Base-by-base conservation (phyloP, 2,113 vertebrate species). In the Psephotus haematonotus region DNA sequence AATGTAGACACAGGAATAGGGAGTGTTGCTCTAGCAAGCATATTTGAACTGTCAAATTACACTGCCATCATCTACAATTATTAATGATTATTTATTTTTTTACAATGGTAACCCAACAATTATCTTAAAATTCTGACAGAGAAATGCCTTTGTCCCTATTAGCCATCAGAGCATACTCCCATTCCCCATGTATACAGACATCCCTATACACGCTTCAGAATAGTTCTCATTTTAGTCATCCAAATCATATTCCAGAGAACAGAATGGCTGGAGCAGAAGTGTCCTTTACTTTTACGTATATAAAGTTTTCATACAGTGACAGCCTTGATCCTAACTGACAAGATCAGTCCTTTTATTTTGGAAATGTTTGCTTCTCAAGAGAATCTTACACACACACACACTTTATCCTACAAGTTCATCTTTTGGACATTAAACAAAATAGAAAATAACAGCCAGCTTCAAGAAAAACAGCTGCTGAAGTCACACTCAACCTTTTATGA, bases 11-110 rank as follows among this genome's bases (percentile, higher is more conserved):
- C 5, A 82, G 31, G 23, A 76, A 81, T 0, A 71, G 68, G 60
- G 74, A 90, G 80, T 53, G 57, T 41, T 94, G 83, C 77, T 92
- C 49, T 59, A 91, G 90, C 83, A 75, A 87, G 77, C 70, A 59
- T 24, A 55, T 84, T 79, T 91, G 39, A 76, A 79, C 47, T 70
- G 77, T 28, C 65, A 94, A 84, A 37, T 84, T 95, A 79, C 31
- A 67, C 27, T 78, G 55, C 82, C 69, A 86, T 71, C 33, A 67
- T 28, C 80, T 84, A 44, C 44, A 50, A 62, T 44, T 76, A 86
- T 75, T 74, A 92, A 71, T 37, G 74, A 86, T 62, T 93, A 75
- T 7, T 75, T 52, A 31, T 46, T 31, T 92, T 60, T 96, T 84
- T 78, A 77, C 47, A 70, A 29, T 23, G 14, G 37, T 63, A 87